Base-by-base conservation (phyloP, 2,113 vertebrate species). In the Grus americana region DNA sequence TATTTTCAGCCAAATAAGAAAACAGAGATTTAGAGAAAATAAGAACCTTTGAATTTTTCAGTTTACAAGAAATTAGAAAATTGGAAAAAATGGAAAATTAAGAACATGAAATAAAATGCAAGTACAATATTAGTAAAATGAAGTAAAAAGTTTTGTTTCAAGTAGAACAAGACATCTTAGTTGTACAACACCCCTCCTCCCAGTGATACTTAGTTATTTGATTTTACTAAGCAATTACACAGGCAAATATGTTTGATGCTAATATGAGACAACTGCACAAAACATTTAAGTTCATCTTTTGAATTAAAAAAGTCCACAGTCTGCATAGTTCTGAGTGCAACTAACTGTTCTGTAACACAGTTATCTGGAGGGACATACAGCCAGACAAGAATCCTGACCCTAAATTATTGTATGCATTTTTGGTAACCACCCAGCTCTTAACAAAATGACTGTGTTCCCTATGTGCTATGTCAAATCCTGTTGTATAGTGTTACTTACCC, bases 301-400 rank as follows among this genome's bases (percentile, higher is more conserved):
- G 30, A 73, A 46, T 38, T 44, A 72, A 57, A 58, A 94, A 94
- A 49, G 12, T 61, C 20, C n/a, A 42, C 17, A 44, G 16, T 61
- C 29, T 93, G 11, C 24, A 90, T 4, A 84, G 22, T 67, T 95
- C 58, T 85, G 36, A 3, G 13, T 85, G 54, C 44, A 94, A 23
- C 19, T 96, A 93, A 91, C 91, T 87, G 92, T 92, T 95, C 80
- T 54, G 29, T 46, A 79, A 57, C 65, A 78, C 94, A 87, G 78
- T 95, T 93, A 87, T 38, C 62, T 81, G 57, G 58, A 92, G 91
- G 58, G 70, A 81, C 49, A 42, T 44, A 82, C 29, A 87, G 8
- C 36, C 49, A 91, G 71, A 82, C 70, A 85, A 58, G 46, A 54
- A 93, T 42, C 81, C 62, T 89, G 44, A 61, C 49, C 66, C 36